Evolutionary conservation across 2,888 invertebrate species (phyloP).

Genomic region (Coecobrya sp.): DNA sequence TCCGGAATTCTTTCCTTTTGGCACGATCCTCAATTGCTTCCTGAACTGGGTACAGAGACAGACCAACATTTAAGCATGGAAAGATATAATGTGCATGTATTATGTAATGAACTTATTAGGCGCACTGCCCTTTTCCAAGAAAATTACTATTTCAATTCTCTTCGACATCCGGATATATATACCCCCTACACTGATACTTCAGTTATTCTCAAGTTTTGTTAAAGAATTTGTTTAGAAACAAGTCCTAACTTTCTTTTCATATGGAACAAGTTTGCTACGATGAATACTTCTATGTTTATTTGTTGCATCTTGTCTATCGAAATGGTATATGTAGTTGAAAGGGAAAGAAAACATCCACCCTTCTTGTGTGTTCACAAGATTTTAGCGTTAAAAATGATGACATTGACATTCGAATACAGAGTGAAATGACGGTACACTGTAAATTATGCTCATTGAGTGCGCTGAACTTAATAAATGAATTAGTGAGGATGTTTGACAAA

Average conservation of each 20-base stretch:
- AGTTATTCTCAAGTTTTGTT: conserved; percentile 12
- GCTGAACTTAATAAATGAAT: too few species aligned
- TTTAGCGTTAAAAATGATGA: too few species aligned
- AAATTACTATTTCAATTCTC: not conserved
- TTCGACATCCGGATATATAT: not conserved
- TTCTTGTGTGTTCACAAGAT: too few species aligned
- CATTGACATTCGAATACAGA: too few species aligned
- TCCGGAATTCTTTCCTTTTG: conserved; percentile 74
- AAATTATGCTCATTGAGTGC: too few species aligned
- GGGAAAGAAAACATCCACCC: too few species aligned
- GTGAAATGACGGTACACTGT: too few species aligned
- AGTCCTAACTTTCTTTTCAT: not conserved
- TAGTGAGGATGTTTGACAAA: too few species aligned
- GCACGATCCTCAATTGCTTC: conserved; percentile 71
- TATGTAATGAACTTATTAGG: conserved; percentile 5
- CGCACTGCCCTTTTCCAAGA: conserved; percentile 42
- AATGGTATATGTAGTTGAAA: too few species aligned
- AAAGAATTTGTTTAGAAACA: not conserved
- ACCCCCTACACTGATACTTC: too few species aligned
- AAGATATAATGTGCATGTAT: not conserved
- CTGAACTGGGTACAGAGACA: not conserved
- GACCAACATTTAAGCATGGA: not conserved
- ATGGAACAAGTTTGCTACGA: not conserved
- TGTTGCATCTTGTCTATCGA: too few species aligned
- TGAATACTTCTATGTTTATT: too few species aligned